These are phyloP conservation scores for Phrynocephalus vlangalii DNA, from an alignment of 2,797 vertebrate species.

Conservation along the genomic window DNA sequence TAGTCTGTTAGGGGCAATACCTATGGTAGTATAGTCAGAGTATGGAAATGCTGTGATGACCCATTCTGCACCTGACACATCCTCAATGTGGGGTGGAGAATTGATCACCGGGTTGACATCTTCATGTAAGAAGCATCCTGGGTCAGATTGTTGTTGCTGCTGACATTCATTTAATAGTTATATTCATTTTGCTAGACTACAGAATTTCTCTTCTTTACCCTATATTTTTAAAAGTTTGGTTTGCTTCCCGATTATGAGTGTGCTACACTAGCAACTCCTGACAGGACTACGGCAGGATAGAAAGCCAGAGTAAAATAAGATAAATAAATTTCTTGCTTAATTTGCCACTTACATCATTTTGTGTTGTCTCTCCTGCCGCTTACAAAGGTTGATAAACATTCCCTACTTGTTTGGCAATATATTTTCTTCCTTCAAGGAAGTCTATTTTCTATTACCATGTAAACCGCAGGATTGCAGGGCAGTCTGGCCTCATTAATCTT, in stretches of 20 bases:
- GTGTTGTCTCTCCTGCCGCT: slow-evolving; percentile 56
- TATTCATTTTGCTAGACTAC: not conserved
- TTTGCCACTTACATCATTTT: slow-evolving; percentile 68
- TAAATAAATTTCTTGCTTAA: slow-evolving; percentile 42
- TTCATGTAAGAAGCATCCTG: not conserved
- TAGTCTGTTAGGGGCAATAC: not conserved
- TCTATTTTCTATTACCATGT: slow-evolving; percentile 70
- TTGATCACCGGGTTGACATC: not conserved
- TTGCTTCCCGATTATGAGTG: not conserved
- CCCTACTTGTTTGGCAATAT: slow-evolving; percentile 65
- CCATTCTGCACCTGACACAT: not conserved
- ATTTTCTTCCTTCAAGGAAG: slow-evolving; percentile 67
- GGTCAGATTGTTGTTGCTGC: too few relatives aligned
- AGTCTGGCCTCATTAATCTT: slow-evolving; percentile 70
- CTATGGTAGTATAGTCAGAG: not conserved
- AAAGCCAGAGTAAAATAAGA: slow-evolving; percentile 7
- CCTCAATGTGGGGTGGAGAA: not conserved
- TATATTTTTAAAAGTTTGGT: not conserved
- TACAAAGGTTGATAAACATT: slow-evolving; percentile 70
- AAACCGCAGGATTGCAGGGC: slow-evolving; percentile 71
- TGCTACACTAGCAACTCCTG: not conserved
- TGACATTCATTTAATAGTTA: too few relatives aligned
- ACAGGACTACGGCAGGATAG: not conserved
- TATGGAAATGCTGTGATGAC: not conserved
- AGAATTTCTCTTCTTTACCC: not conserved